Percentiles rank a stretch among this genome's conserved stretches.
Evolutionary conservation across 2,888 invertebrate species (phyloP).

Genomic region (Dimorphilus gyrociliatus): DNA sequence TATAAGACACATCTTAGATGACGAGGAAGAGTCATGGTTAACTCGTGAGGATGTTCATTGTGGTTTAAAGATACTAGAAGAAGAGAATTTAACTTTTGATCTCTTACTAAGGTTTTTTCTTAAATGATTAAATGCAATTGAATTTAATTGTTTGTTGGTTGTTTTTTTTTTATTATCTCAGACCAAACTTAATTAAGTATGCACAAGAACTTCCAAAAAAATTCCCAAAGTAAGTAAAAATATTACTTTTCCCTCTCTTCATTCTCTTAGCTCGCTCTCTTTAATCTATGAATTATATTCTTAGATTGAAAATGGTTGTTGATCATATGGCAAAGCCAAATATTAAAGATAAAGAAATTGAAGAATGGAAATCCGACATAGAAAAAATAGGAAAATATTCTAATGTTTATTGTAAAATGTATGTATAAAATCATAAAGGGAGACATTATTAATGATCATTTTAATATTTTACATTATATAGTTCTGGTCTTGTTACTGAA

Average conservation of each 20-base stretch:
- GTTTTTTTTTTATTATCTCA: constrained; percentile 8
- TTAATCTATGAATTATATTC: not conserved
- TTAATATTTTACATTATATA: constrained; percentile 7
- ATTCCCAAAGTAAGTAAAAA: constrained; percentile 14
- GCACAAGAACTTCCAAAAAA: constrained; percentile 12
- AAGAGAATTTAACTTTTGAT: constrained; percentile 14
- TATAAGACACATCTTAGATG: too few species aligned
- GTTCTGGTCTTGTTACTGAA: constrained; percentile 20
- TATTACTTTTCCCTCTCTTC: not conserved
- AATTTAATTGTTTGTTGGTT: not conserved
- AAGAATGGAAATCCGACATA: constrained; percentile 17
- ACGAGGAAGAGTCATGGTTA: constrained; percentile 15
- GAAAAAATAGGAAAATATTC: constrained; percentile 14
- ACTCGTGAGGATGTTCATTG: constrained; percentile 13
- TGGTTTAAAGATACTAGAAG: constrained; percentile 14
- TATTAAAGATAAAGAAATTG: constrained; percentile 13
- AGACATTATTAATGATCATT: too few species aligned
- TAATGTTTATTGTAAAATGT: constrained; percentile 19
- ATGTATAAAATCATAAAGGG: too few species aligned
- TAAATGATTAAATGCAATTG: not conserved
- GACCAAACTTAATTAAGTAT: constrained; percentile 15
- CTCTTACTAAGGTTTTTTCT: constrained; percentile 13
- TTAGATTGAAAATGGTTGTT: constrained; percentile 16
- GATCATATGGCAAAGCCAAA: constrained; percentile 20
- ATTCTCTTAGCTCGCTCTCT: not conserved